phyloP scores from a whole-genome alignment of 2,113 vertebrate species.

The Mirza zaza region DNA sequence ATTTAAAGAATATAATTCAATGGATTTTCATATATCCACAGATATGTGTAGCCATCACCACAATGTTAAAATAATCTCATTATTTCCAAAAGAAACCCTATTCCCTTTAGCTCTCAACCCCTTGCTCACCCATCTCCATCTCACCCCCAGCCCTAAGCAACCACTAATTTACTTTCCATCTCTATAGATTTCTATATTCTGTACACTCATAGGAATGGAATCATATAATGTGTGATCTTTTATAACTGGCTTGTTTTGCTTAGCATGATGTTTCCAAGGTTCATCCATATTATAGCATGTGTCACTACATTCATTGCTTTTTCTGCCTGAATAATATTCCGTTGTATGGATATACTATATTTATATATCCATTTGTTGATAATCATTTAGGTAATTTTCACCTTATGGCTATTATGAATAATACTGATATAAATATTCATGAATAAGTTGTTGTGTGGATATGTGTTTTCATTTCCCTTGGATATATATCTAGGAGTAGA shows the following conservation, averaged over 20 bases:
- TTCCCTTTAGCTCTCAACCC: background rate
- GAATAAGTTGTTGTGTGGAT: background rate
- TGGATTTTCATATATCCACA: background rate
- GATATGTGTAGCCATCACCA: background rate
- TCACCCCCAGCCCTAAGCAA: background rate
- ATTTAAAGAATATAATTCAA: background rate
- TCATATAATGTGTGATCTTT: background rate
- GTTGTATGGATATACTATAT: background rate
- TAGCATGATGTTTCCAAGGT: background rate
- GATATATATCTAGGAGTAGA: background rate
- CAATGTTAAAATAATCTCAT: background rate
- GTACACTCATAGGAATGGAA: background rate
- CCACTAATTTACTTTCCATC: background rate
- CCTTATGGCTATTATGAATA: background rate
- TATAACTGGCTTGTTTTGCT: background rate
- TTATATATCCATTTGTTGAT: background rate
- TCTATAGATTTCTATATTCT: background rate
- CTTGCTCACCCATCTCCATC: background rate
- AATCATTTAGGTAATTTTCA: background rate
- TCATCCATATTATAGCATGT: background rate
- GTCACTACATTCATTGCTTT: background rate
- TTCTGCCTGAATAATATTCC: background rate
- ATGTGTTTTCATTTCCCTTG: background rate
- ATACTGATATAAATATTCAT: background rate
- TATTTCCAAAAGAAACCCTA: background rate